Percentiles rank a stretch among this genome's conserved stretches.
Conservation (phyloP, 2,888 invertebrate genomes). For the Physocephala rufipes region DNA sequence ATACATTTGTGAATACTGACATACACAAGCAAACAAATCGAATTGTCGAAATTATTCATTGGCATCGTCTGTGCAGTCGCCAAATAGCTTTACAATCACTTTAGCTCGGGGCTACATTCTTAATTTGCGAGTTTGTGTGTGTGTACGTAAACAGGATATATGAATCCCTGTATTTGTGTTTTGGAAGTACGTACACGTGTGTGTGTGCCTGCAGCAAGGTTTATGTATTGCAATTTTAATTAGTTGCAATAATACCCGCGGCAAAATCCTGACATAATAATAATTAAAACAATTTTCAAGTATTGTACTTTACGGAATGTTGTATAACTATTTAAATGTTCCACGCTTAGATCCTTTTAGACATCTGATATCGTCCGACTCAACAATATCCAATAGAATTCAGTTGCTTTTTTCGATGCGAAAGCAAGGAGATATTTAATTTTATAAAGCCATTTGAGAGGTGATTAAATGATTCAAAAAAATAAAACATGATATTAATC, state of each 20-base stretch:
- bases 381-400: too few relatives aligned
- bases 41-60: not conserved
- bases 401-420: too few relatives aligned
- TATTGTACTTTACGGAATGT: not conserved
- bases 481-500: too few relatives aligned
- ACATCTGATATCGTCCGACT: not conserved
- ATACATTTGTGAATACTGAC: too few relatives aligned
- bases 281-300: not conserved
- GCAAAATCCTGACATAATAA: not conserved
- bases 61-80: not conserved
- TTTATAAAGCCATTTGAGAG: too few relatives aligned
- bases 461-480: too few relatives aligned
- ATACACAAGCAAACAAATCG: too few relatives aligned
- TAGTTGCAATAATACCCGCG: slow-evolving; percentile 1
- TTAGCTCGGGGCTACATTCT: not conserved
- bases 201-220: not conserved
- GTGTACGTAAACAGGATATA: too few relatives aligned
- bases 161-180: too few relatives aligned
- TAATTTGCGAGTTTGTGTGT: not conserved
- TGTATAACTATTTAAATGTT: not conserved
- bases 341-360: too few relatives aligned
- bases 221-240: slow-evolving; percentile 12
- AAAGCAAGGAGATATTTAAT: too few relatives aligned
- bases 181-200: not conserved
- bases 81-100: not conserved